Evolutionary conservation across 30 jellyfish, hydroid and myxozoan species (phyloP), one percentile per base, ranked within the genome.

Genomic region (Aurelia coerulea): DNA sequence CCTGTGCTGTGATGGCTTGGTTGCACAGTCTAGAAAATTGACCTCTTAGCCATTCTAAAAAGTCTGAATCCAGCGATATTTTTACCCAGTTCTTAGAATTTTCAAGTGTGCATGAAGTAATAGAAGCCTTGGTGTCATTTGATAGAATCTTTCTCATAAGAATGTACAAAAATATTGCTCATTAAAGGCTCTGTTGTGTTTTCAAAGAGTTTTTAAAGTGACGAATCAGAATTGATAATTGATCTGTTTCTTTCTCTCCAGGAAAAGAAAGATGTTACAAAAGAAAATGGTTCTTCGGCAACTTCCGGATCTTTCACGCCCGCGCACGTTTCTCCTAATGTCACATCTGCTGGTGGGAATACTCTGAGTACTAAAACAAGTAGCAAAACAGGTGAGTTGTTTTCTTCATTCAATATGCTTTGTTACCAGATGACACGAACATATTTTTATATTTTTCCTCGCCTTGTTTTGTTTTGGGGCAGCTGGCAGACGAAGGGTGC

Each of bases 281-380:
- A 90, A 23, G 97, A 86, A 32, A 81, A 66, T 49, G 87, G 91
- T 19, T 80, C 70, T 35, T 89, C 84, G 1, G 92, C 76, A 52
- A 66, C 84, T 13, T 69, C 95, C 5, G 99, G 97, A 2, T 84
- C 97, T n/a, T 95, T 95, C 53, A 95, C 99, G 23, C 99, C 99
- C 1, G 86, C 97, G 50, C 97, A 90, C 62, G 84, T 56, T 52
- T 75, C 96, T 18, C 97, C 96, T 16, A 84, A 34, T 54, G 83
- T 80, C 63, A 50, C 62, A 42, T 17, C 63, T 65, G 89, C 95
- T 0, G 23, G 62, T 19, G 70, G 80, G 71, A 70, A 77, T 41
- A 88, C 73, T 34, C 8, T 68, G 46, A 17, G 82, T 14, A 31
- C 86, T 16, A 83, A 85, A 33, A 92, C 93, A n/a, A 63, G 68